Conservation (phyloP, 2,797 vertebrate genomes). For the Rhabdomys pumilio region DNA sequence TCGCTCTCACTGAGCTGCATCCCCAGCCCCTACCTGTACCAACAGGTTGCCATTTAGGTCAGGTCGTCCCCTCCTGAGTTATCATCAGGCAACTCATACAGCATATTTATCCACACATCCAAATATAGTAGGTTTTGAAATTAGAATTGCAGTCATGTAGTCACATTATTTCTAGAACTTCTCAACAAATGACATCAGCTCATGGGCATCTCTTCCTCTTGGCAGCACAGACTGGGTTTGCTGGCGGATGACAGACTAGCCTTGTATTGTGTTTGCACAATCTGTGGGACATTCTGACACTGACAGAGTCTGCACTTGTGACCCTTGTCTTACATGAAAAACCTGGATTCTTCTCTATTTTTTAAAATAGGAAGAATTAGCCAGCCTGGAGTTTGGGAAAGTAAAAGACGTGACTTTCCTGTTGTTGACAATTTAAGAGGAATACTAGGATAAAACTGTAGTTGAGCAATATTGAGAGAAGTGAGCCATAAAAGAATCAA, state of each 20-base stretch:
- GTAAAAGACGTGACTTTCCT: neutral
- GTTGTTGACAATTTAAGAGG: neutral
- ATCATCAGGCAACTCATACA: neutral
- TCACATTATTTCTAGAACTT: slow-evolving; percentile 28
- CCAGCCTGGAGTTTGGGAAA: slow-evolving; percentile 17
- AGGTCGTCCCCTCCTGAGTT: neutral
- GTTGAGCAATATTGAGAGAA: neutral
- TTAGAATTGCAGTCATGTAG: slow-evolving; percentile 28
- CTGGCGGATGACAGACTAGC: slow-evolving; percentile 22
- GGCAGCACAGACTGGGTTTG: slow-evolving; percentile 26
- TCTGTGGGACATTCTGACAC: neutral
- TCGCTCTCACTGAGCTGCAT: neutral
- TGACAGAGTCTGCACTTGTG: slow-evolving; percentile 19
- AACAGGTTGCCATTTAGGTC: slow-evolving; percentile 5
- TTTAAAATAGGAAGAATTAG: slow-evolving; percentile 40
- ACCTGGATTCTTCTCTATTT: slow-evolving; percentile 10
- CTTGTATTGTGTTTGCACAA: neutral
- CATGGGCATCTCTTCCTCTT: slow-evolving; percentile 48
- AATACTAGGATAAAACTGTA: neutral
- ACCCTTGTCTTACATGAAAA: slow-evolving; percentile 26
- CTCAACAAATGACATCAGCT: slow-evolving; percentile 62
- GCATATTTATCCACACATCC: slow-evolving; percentile 20
- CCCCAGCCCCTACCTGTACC: neutral
- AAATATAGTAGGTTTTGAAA: slow-evolving; percentile 29
- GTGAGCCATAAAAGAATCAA: neutral